Base-by-base conservation (phyloP, 1,140 invertebrate species). In the Potamilus streckersoni region DNA sequence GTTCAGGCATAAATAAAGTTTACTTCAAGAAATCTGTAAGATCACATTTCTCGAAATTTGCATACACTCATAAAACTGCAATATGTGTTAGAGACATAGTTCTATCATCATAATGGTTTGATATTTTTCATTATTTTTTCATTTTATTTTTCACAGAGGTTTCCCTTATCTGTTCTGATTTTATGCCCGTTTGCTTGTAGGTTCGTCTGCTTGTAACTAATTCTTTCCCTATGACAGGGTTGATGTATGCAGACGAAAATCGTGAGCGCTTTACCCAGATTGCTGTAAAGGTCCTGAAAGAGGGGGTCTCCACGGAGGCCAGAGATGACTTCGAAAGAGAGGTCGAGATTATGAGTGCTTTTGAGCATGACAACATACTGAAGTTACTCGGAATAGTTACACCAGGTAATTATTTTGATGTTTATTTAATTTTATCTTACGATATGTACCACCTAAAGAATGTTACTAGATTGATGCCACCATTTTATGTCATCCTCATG, bases 301-400 rank as follows among this genome's bases (percentile, higher is more conserved):
- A 96, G 65, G 93, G 92, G 19, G 94, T 94, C 0, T 93, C 93
- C n/a, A 91, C 92, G n/a, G 95, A 95, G 87, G 93, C 94, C 0
- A 93, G 95, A 81, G 94, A 95, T 73, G 95, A 96, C 86, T 96
- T 96, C 83, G 93, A 95, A 86, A 89, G 95, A 80, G 96, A 97
- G 91, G 95, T 96, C 8, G 95, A 96, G 80, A 96, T 96, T 74
- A 96, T 96, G 95, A 95, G 94, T 72, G 92, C 94, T 38, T 97
- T 97, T 86, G 91, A 92, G n/a, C 95, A 97, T 89, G 91, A 93
- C 31, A 96, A 97, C 86, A 97, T 97, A 83, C 91, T 97, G n/a
- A 93, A 94, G 1, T 90, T 97, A 2, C 90, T 96, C 63, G 96
- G 95, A 76, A 93, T 96, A 12, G 94, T 96, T 2, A 91, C 93